phyloP scores from a whole-genome alignment of 2,888 invertebrate species.

The Arge pagana region DNA sequence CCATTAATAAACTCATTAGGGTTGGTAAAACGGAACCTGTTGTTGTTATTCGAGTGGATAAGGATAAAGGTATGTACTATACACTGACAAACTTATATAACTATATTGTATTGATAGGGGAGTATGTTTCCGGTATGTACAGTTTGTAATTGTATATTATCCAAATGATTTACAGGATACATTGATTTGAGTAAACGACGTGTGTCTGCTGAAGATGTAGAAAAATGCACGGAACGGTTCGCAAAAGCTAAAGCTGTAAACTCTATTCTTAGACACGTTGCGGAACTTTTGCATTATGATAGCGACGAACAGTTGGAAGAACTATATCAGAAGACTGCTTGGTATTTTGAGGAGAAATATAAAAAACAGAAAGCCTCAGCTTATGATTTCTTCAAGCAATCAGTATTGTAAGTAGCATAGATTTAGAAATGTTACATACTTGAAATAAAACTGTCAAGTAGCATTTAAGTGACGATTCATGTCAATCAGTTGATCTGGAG shows the following conservation, averaged over 20 bases:
- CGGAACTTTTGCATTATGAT: constrained; percentile 90
- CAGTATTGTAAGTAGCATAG: constrained; percentile 76
- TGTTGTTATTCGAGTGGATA: constrained; percentile 98
- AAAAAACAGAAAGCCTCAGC: constrained; percentile 94
- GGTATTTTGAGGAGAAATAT: constrained; percentile 97
- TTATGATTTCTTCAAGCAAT: constrained; percentile 98
- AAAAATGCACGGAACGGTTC: constrained; percentile 97
- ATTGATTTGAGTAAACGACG: constrained; percentile 99
- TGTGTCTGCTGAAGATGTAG: constrained; percentile 97
- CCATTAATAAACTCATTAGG: constrained; percentile 98
- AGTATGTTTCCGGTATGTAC: no score
- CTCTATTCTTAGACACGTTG: constrained; percentile 96
- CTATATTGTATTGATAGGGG: background rate
- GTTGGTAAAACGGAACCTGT: constrained; percentile 99
- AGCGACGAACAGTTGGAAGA: constrained; percentile 92
- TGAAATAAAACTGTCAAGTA: background rate
- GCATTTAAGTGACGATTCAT: background rate
- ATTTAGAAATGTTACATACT: constrained; percentile 9
- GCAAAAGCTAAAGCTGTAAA: constrained; percentile 98
- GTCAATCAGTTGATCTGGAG: background rate
- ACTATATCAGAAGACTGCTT: constrained; percentile 94
- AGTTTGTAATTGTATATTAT: no score
- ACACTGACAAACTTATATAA: constrained; percentile 1
- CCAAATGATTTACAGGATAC: no score
- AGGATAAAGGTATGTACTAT: constrained; percentile 94